Percentiles rank a stretch among this genome's conserved stretches.
These are phyloP conservation scores for Jordanella pulchra DNA, from an alignment of 2,797 vertebrate species.

Conservation along the genomic window DNA sequence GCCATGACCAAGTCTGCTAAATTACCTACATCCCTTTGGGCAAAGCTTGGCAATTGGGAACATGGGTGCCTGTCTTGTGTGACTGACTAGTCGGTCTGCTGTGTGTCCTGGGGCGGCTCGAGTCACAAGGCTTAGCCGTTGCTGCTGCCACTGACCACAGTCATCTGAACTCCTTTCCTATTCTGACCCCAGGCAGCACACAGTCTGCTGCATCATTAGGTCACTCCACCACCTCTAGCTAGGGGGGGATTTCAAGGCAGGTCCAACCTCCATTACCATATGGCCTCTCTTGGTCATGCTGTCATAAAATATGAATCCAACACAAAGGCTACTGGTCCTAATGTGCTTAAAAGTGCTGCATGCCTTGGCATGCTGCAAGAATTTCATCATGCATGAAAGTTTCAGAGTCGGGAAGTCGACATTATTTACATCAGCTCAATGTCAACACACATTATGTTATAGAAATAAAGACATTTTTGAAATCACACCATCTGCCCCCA, in stretches of 20 bases:
- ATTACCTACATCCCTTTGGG: constrained; percentile 50
- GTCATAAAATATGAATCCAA: constrained; percentile 71
- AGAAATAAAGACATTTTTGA: constrained; percentile 16
- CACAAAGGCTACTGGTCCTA: constrained; percentile 42
- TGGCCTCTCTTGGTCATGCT: constrained; percentile 64
- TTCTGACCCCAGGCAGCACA: constrained; percentile 61
- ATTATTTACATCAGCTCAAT: constrained; percentile 45
- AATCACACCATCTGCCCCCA: background rate
- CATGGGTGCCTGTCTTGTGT: constrained; percentile 47
- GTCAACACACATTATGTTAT: constrained; percentile 24
- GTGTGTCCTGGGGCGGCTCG: constrained; percentile 41
- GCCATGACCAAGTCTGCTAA: constrained; percentile 58
- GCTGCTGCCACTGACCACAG: constrained; percentile 58
- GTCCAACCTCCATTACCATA: constrained; percentile 73
- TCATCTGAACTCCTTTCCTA: constrained; percentile 63
- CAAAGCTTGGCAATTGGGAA: constrained; percentile 32
- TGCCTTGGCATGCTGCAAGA: constrained; percentile 50
- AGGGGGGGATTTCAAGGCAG: constrained; percentile 58
- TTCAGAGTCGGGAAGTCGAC: constrained; percentile 27
- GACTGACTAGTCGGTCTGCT: constrained; percentile 44
- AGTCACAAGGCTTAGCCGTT: constrained; percentile 56
- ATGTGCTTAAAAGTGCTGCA: constrained; percentile 51
- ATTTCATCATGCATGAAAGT: constrained; percentile 68
- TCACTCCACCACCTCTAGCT: constrained; percentile 62
- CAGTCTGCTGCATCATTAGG: constrained; percentile 74